Percentiles rank a stretch among this genome's conserved stretches.
phyloP scores from a whole-genome alignment of 53 echinoderm and acorn worm genomes.

The Paelopatides confundens region DNA sequence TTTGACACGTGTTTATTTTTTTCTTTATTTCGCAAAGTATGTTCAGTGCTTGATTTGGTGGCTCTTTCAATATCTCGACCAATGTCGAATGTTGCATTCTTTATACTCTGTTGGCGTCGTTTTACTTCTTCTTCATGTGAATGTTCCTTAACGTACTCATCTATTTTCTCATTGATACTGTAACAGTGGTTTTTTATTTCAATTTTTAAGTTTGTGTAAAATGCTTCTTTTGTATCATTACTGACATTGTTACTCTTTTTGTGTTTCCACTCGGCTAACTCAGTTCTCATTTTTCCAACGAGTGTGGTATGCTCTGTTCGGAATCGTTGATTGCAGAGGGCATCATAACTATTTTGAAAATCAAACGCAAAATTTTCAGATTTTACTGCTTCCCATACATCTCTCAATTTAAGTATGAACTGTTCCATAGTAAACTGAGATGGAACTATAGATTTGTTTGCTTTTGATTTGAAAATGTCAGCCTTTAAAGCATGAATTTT shows the following conservation, averaged over 20 bases:
- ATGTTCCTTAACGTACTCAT: not conserved
- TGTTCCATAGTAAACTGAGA: not conserved
- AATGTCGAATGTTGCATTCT: not conserved
- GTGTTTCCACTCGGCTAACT: not conserved
- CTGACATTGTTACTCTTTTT: no score
- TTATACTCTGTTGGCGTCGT: not conserved
- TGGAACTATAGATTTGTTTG: not conserved
- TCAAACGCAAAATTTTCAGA: slow-evolving; percentile 23
- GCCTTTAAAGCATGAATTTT: not conserved
- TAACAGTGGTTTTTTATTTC: no score
- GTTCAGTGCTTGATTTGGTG: no score
- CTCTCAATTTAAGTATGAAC: not conserved
- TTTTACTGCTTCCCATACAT: slow-evolving; percentile 19
- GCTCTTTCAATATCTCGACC: not conserved
- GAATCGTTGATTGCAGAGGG: not conserved
- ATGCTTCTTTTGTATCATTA: no score
- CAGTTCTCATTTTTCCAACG: not conserved
- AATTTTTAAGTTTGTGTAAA: no score
- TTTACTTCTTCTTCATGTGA: slow-evolving; percentile 9
- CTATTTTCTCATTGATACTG: no score
- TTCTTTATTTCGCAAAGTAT: not conserved
- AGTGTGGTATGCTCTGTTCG: not conserved
- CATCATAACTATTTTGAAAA: slow-evolving; percentile 10
- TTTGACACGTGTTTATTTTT: no score
- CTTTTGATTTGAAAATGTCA: not conserved